These are phyloP conservation scores for Nomada lathburiana DNA, from an alignment of 2,888 invertebrate species.

Conservation along the genomic window DNA sequence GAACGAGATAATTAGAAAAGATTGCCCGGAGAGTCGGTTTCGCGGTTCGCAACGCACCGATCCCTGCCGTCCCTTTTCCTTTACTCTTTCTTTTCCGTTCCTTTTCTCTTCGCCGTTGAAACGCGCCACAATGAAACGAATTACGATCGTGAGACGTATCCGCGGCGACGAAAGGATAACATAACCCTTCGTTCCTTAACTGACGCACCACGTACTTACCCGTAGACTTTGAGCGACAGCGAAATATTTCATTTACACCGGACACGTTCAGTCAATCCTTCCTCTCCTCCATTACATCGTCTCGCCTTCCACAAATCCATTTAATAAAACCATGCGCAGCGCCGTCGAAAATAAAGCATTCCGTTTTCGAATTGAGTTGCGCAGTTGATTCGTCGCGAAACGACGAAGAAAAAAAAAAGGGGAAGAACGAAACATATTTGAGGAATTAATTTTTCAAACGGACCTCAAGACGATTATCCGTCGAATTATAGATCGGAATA, in stretches of 20 bases:
- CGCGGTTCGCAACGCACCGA: constrained; percentile 48
- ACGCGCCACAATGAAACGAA: constrained; percentile 37
- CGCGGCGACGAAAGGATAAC: constrained; percentile 33
- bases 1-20: constrained; percentile 77
- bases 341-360: too few relatives aligned
- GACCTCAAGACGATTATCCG: too few relatives aligned
- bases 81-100: neutral
- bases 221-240: too few relatives aligned
- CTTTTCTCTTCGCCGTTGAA: constrained; percentile 33
- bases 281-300: neutral
- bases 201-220: neutral
- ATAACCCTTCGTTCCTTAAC: constrained; percentile 30
- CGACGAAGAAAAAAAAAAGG: too few relatives aligned
- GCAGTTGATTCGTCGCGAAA: neutral
- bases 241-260: constrained; percentile 9
- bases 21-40: constrained; percentile 67
- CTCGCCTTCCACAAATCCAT: neutral
- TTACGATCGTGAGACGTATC: constrained; percentile 55
- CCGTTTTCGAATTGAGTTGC: too few relatives aligned
- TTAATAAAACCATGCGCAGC: too few relatives aligned
- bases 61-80: constrained; percentile 1
- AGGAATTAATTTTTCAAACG: too few relatives aligned
- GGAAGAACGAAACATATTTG: neutral
- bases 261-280: neutral
- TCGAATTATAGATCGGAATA: neutral